Conservation (phyloP, 2,797 vertebrate genomes). For the Myripristis murdjan region DNA sequence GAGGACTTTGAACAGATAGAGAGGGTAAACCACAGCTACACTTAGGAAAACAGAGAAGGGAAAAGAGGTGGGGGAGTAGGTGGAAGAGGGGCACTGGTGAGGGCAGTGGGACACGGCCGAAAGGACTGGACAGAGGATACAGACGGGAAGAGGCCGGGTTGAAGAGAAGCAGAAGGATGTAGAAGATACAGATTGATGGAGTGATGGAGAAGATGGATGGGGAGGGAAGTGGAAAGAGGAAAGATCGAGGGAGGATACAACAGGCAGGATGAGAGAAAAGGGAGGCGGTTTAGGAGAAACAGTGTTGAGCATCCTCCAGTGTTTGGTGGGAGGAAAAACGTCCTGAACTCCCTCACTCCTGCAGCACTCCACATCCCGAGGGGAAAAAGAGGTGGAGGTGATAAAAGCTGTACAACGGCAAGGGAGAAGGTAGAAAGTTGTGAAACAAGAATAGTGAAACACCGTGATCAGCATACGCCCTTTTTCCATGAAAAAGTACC, state of each 20-base stretch:
- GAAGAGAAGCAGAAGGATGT: neutral
- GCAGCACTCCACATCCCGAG: conserved; percentile 38
- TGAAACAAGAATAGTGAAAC: conserved; percentile 50
- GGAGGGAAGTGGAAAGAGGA: neutral
- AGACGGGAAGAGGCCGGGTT: conserved; percentile 15
- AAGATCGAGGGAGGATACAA: neutral
- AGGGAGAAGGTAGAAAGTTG: conserved; percentile 21
- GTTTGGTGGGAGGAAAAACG: conserved; percentile 52
- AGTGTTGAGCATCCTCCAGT: conserved; percentile 11
- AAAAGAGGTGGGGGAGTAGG: neutral
- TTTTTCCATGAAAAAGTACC: no score
- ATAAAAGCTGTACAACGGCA: conserved; percentile 11
- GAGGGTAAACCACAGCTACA: conserved; percentile 56
- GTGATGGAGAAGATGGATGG: conserved; percentile 8
- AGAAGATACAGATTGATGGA: conserved; percentile 1
- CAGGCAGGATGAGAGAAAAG: neutral
- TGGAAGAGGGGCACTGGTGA: neutral
- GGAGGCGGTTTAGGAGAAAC: conserved; percentile 18
- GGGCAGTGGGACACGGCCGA: neutral
- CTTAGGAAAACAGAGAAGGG: conserved; percentile 13
- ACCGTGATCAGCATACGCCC: no score
- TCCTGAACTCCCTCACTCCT: conserved; percentile 44
- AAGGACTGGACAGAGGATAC: neutral
- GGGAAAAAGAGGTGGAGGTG: conserved; percentile 39
- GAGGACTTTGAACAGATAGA: conserved; percentile 53